Percentiles rank a stretch among this genome's conserved stretches.
Conservation (phyloP, 2,113 vertebrate genomes). For the human (Homo sapiens) region GRCh38 chr7:15201501-15202000, state of each 20-base stretch:
- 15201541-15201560: neutral
- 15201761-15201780: neutral
- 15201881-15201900: neutral
- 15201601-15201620: neutral
- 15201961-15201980: neutral
- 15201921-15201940: neutral
- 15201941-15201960: neutral
- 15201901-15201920: neutral
- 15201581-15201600: neutral
- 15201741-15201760: conserved; percentile 13
- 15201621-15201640: neutral
- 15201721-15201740: conserved; percentile 42
- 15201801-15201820: neutral
- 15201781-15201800: neutral
- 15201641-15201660: neutral
- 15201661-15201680: neutral
- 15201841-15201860: neutral
- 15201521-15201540: neutral
- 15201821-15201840: neutral
- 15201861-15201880: neutral
- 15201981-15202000: neutral
- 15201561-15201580: neutral
- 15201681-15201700: neutral
- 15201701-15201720: conserved; percentile 40
- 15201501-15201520: neutral